phyloP scores from a whole-genome alignment of 2,113 vertebrate species.

The Poeciliopsis turrubarensis region DNA sequence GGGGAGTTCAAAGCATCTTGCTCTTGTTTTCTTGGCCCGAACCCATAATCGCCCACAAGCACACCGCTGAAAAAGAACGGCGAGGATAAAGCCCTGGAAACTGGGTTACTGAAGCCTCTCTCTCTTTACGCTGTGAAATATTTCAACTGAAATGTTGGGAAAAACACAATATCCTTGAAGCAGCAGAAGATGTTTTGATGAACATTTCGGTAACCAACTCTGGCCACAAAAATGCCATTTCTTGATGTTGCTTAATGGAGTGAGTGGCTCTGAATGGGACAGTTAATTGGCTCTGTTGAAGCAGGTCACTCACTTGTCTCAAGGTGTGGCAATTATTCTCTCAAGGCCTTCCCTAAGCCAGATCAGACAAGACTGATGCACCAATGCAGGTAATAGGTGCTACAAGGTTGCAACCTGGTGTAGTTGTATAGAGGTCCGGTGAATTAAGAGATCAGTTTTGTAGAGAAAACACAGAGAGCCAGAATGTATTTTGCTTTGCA shows the following conservation, averaged over 20 bases:
- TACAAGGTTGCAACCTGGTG: background rate
- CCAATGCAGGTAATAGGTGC: background rate
- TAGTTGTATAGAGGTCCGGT: background rate
- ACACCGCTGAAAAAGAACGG: conserved; percentile 45
- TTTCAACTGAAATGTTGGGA: background rate
- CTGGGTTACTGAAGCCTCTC: conserved; percentile 27
- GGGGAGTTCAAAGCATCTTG: conserved; percentile 59
- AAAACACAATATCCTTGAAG: background rate
- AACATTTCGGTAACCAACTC: background rate
- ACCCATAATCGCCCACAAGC: conserved; percentile 54
- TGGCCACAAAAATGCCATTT: background rate
- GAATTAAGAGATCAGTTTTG: too few species aligned
- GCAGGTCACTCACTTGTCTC: background rate
- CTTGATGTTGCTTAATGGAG: background rate
- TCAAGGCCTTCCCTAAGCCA: background rate
- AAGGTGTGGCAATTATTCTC: too few species aligned
- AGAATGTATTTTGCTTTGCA: background rate
- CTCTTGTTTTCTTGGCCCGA: conserved; percentile 57
- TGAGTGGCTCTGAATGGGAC: too few species aligned
- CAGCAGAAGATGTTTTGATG: background rate
- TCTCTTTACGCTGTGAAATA: conserved; percentile 20
- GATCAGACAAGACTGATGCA: background rate
- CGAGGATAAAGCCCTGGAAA: conserved; percentile 42
- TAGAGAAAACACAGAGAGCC: background rate
- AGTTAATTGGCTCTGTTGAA: background rate